Conservation (phyloP, 2,113 vertebrate species). For the Notarius quadriscutis region DNA sequence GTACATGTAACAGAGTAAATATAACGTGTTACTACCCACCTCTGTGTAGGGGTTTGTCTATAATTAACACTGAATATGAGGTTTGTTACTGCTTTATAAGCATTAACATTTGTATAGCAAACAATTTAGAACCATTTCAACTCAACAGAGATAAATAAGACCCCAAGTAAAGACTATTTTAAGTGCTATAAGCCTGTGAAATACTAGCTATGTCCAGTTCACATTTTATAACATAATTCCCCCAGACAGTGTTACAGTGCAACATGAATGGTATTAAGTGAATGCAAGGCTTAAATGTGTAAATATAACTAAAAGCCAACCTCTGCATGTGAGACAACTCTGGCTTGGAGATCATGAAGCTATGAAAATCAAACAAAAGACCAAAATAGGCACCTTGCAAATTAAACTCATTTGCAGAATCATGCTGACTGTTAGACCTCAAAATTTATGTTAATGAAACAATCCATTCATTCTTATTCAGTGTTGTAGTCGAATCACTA, state of each 20-base stretch:
- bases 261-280: conserved; percentile 16
- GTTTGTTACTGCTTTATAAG: background rate
- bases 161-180: background rate
- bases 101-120: background rate
- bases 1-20: too few species aligned
- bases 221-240: conserved; percentile 1
- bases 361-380: background rate
- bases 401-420: background rate
- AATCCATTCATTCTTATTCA: background rate
- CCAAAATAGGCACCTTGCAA: background rate
- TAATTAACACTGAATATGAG: background rate
- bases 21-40: too few species aligned
- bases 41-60: background rate
- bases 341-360: background rate
- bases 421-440: background rate
- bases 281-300: background rate
- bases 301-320: conserved; percentile 1
- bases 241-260: background rate
- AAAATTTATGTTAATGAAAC: background rate
- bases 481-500: too few species aligned
- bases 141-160: background rate
- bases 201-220: background rate
- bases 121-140: background rate
- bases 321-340: background rate
- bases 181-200: background rate